Base-by-base conservation (phyloP, 2,888 invertebrate species). In the Tyria jacobaeae region DNA sequence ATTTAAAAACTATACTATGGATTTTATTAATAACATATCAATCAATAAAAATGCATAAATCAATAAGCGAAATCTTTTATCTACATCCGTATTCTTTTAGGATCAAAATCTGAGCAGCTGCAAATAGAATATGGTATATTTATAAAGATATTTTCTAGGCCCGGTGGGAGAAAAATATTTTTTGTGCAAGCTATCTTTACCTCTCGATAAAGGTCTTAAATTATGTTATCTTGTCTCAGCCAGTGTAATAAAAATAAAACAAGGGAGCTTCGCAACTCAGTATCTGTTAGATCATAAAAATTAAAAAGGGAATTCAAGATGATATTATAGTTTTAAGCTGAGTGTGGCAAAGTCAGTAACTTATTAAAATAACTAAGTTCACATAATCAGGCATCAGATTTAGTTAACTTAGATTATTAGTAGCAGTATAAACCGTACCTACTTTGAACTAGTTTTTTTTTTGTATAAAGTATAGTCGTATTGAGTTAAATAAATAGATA, bases 161-260 rank as follows among this genome's bases (percentile, higher is more conserved):
- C 68, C 62, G 68, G 69, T 62, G 71, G 67, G 12, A 70, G 67
- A 62, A 63, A 56, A 80, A 79, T 82, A 81, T 83, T 79, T 73
- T 73, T 75, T 69, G 70, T 72, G 71, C 70, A 74, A 76, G 72
- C 80, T 82, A 83, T 82, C 75, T 73, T 10, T 21, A 77, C 81
- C 79, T 80, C 67, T 68, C 79, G 87, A 87, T 88, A 87, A 83
- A 82, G 78, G 80, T 70, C 80, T 79, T 85, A 86, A 88, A 87
- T 87, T 83, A 83, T 84, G 81, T 82, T 87, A 86, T 87, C 87
- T 83, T 78, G 76, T 80, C 76, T 75, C 71, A 76, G 80, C 76
- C 73, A 74, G 76, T 78, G 67, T 77, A 75, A 82, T 81, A 87
- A 84, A 84, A 86, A 81, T 83, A 79, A 82, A 79, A 80, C 65